Evolutionary conservation across 2,888 invertebrate genomes (phyloP).

Genomic region (Hypomecis punctinalis): DNA sequence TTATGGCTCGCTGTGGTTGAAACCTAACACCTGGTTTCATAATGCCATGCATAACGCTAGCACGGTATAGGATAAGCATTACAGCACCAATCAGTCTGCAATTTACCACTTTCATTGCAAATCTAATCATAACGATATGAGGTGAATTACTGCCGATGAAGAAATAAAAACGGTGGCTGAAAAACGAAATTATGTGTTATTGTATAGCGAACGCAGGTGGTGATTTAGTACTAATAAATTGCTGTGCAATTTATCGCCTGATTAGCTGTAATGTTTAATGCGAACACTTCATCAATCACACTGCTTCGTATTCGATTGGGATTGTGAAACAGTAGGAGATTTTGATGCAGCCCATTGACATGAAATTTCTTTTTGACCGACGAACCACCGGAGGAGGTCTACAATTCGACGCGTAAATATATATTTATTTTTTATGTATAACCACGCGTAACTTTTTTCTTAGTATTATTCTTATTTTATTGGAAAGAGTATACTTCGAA

Average conservation of each 20-base stretch:
- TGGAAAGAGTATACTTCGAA: too few species aligned
- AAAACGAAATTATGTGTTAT: conserved; percentile 16
- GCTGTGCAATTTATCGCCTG: conserved; percentile 39
- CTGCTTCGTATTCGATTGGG: conserved; percentile 17
- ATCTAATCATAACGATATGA: conserved; percentile 19
- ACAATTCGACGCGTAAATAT: too few species aligned
- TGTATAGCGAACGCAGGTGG: background rate
- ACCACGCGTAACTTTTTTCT: too few species aligned
- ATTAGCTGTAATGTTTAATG: conserved; percentile 42
- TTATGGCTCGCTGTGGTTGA: conserved; percentile 26
- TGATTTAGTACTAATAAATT: conserved; percentile 14
- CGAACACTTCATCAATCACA: conserved; percentile 28
- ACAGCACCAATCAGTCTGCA: conserved; percentile 22
- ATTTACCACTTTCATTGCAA: conserved; percentile 31
- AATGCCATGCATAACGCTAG: conserved; percentile 27
- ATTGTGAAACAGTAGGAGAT: conserved; percentile 23
- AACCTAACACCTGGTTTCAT: conserved; percentile 27
- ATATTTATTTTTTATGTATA: too few species aligned
- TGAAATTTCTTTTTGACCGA: too few species aligned
- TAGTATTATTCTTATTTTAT: too few species aligned
- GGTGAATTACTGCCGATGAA: conserved; percentile 6
- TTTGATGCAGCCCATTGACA: too few species aligned
- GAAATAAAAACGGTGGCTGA: conserved; percentile 11
- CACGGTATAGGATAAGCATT: conserved; percentile 19
- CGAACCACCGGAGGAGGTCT: too few species aligned